Evolutionary conservation across 2,797 vertebrate species (phyloP).

Genomic region (Meda fulgida): DNA sequence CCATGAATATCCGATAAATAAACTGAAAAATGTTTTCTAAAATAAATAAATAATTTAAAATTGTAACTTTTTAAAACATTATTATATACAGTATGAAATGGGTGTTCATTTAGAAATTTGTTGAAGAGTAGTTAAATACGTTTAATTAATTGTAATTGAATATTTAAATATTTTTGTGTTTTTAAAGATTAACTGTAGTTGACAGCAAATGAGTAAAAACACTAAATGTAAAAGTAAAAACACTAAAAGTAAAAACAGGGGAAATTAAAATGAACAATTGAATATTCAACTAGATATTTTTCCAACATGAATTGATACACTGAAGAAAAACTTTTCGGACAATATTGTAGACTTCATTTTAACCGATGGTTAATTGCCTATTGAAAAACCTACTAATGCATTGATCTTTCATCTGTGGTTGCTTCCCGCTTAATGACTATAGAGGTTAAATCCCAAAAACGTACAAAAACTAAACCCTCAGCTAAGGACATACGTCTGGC

Average conservation of each 20-base stretch:
- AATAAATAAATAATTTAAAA: too few relatives aligned
- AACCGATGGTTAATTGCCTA: not conserved
- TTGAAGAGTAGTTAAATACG: too few relatives aligned
- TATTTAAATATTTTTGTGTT: not conserved
- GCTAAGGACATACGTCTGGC: conserved; percentile 30
- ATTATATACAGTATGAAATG: not conserved
- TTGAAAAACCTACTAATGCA: not conserved
- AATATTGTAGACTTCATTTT: not conserved
- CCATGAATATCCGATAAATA: not conserved
- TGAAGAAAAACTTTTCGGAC: too few relatives aligned
- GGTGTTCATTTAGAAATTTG: not conserved
- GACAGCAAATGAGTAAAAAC: not conserved
- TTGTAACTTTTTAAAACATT: not conserved
- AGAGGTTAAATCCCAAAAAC: not conserved
- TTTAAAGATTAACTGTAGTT: not conserved
- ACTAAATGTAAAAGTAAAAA: too few relatives aligned
- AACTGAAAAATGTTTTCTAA: too few relatives aligned
- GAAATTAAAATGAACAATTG: not conserved
- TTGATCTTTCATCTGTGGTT: not conserved
- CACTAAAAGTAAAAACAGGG: not conserved
- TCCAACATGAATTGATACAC: not conserved
- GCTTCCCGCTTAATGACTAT: not conserved
- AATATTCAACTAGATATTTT: not conserved
- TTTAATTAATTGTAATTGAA: not conserved
- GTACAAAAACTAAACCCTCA: not conserved